These are phyloP conservation scores for Ceratothoa steindachneri DNA, from an alignment of 2,888 invertebrate genomes.

Conservation along the genomic window DNA sequence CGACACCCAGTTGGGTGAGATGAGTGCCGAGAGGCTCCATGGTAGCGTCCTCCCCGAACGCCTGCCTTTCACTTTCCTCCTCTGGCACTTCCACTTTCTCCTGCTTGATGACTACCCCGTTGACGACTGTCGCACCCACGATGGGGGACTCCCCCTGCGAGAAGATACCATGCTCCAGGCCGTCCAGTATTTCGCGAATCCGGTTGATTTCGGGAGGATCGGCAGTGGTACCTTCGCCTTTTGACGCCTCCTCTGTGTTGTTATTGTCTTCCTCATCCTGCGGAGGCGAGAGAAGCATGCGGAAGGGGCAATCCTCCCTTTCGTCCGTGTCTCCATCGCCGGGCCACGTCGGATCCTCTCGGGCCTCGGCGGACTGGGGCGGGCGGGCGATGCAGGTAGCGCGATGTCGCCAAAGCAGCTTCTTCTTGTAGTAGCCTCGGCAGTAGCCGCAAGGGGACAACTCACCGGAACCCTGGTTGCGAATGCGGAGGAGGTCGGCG, in stretches of 20 bases:
- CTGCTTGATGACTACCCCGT: background rate
- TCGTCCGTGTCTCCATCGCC: background rate
- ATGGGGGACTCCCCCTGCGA: background rate
- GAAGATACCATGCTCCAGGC: background rate
- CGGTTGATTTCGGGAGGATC: slow-evolving; percentile 5
- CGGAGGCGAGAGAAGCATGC: background rate
- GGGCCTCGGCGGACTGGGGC: background rate
- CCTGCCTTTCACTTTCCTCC: background rate
- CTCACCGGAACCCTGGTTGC: background rate
- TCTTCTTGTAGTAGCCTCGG: slow-evolving; percentile 3
- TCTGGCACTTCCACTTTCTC: background rate
- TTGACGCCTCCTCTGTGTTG: background rate
- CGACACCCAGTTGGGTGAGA: background rate
- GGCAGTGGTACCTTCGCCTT: background rate
- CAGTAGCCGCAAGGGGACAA: background rate
- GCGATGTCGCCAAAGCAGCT: background rate
- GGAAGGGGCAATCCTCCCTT: background rate
- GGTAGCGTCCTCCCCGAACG: background rate
- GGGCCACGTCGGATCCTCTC: background rate
- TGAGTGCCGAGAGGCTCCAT: background rate
- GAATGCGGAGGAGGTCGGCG: background rate
- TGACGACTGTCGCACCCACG: no score
- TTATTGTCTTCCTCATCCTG: background rate
- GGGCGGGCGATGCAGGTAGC: background rate
- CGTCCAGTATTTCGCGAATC: background rate